Evolutionary conservation across 1,140 invertebrate species (phyloP).

Genomic region (Watersipora subatra): DNA sequence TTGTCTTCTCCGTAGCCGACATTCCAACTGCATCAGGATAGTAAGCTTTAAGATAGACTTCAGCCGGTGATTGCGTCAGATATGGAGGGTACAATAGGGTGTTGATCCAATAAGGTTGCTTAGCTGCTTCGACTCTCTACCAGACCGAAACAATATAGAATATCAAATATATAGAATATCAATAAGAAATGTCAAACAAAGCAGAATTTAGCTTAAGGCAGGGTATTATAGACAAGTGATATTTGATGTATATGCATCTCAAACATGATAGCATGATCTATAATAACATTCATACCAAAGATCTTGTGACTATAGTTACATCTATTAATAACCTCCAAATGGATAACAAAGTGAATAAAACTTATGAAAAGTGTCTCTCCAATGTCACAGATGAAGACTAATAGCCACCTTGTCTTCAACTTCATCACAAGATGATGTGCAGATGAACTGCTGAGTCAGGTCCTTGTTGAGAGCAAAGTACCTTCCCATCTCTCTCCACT

Average conservation of each 20-base stretch:
- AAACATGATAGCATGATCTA: no score
- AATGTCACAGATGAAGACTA: no score
- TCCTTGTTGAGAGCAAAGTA: constrained; percentile 18
- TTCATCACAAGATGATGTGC: constrained; percentile 19
- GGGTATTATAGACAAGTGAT: no score
- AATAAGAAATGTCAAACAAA: not conserved
- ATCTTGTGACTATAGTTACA: no score
- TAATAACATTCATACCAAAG: no score
- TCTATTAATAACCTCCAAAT: no score
- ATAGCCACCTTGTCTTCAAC: constrained; percentile 29
- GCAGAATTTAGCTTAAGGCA: no score
- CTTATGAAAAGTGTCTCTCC: no score
- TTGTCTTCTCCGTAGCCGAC: constrained; percentile 21
- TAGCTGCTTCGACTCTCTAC: constrained; percentile 18
- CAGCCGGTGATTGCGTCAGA: constrained; percentile 38
- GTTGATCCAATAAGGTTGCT: constrained; percentile 24
- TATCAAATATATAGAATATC: not conserved
- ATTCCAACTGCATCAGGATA: constrained; percentile 40
- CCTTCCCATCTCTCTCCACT: constrained; percentile 31
- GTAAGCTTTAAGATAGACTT: constrained; percentile 35
- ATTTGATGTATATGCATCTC: no score
- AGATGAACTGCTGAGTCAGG: constrained; percentile 25
- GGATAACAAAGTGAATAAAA: no score
- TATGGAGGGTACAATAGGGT: constrained; percentile 23
- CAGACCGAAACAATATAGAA: constrained; percentile 5